A percentile compares a stretch with the other conserved stretches of the same genome.
phyloP scores from a whole-genome alignment of 1,140 invertebrate genomes.

The Caenorhabditis brenneri region DNA sequence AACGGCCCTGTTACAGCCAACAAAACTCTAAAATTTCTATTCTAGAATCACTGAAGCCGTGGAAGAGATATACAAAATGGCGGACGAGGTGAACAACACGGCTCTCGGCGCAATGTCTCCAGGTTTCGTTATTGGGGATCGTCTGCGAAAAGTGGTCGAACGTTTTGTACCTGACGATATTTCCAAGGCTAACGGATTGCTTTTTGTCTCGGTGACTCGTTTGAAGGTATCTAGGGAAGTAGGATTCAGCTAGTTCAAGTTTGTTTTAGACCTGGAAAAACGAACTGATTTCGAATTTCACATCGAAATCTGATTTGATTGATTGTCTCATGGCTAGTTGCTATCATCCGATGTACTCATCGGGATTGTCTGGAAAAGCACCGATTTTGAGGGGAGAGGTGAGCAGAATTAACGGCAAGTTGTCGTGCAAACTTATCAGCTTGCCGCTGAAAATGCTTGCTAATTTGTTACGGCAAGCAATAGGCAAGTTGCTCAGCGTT shows the following conservation, averaged over 20 bases:
- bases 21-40: neutral
- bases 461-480: too few species aligned
- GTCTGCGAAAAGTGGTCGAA: constrained; percentile 58
- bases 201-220: constrained; percentile 64
- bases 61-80: constrained; percentile 60
- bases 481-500: too few species aligned
- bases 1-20: too few species aligned
- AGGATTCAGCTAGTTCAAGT: too few species aligned
- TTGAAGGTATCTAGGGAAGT: too few species aligned
- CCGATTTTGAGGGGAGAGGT: constrained; percentile 71
- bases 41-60: constrained; percentile 3
- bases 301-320: constrained; percentile 15
- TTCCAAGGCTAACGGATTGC: constrained; percentile 52
- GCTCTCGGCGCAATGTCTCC: constrained; percentile 67
- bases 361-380: constrained; percentile 61
- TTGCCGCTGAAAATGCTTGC: too few species aligned
- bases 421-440: too few species aligned
- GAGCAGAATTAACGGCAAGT: too few species aligned
- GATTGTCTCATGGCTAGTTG: constrained; percentile 71
- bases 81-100: constrained; percentile 63
- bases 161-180: constrained; percentile 63
- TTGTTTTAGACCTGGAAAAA: constrained; percentile 54
- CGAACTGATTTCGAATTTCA: constrained; percentile 37
- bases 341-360: constrained; percentile 72
- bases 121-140: constrained; percentile 60